Percentiles rank a stretch among this genome's conserved stretches.
Evolutionary conservation across 2,888 invertebrate genomes (phyloP).

Genomic region (Drosophila sordidula): DNA sequence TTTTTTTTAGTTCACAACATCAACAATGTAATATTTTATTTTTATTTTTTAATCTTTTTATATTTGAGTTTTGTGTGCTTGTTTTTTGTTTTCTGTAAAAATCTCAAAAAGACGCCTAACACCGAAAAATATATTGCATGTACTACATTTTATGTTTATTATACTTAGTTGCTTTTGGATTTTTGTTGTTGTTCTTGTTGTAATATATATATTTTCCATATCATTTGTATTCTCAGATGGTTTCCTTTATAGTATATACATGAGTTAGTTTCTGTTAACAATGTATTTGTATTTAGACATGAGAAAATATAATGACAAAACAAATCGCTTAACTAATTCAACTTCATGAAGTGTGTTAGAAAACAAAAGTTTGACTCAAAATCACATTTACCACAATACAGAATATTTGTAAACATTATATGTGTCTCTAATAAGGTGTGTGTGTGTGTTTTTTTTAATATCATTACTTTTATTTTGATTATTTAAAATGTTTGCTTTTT

Average conservation of each 20-base stretch:
- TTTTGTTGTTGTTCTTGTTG: constrained; percentile 37
- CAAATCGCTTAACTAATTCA: constrained; percentile 1
- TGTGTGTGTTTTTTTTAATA: constrained; percentile 14
- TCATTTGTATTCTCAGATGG: constrained; percentile 51
- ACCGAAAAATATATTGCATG: constrained; percentile 85
- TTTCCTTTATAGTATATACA: constrained; percentile 64
- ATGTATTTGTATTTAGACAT: constrained; percentile 56
- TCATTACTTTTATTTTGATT: constrained; percentile 34
- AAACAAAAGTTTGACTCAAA: constrained; percentile 23
- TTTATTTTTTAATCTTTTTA: constrained; percentile 47
- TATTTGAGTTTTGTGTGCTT: constrained; percentile 42
- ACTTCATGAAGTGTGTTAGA: neutral
- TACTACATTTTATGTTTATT: constrained; percentile 72
- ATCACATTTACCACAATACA: constrained; percentile 46
- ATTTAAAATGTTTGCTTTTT: constrained; percentile 27
- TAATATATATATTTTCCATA: constrained; percentile 15
- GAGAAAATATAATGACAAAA: constrained; percentile 22
- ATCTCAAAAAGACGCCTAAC: constrained; percentile 85
- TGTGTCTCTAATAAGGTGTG: neutral
- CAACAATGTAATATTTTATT: constrained; percentile 83
- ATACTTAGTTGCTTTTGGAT: constrained; percentile 48
- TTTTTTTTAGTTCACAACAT: constrained; percentile 82
- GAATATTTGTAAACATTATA: constrained; percentile 32
- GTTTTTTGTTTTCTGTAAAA: constrained; percentile 69
- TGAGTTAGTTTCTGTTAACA: constrained; percentile 83